Evolutionary conservation across 2,797 vertebrate species (phyloP), one percentile per base, ranked within the genome.

Genomic region (Sebastes dallii): DNA sequence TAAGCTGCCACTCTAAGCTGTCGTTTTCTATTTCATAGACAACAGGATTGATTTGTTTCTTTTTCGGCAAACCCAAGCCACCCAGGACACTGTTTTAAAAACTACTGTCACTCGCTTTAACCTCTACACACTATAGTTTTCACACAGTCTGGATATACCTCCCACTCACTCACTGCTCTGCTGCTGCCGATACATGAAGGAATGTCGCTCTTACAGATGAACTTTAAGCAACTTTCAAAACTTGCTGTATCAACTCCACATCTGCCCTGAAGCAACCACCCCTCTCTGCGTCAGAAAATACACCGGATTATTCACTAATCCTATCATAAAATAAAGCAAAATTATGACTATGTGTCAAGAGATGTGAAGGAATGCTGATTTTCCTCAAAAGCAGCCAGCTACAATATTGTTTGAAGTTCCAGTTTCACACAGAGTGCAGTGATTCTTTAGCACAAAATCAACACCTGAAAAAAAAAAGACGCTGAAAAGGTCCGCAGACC

Each of bases 341-440:
- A 42, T 66, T 76, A 8, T 32, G 22, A 64, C 25, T 58, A 66
- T 0, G 50, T 55, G 60, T 69, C 69, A 39, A 56, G 64, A 82
- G 66, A 80, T 75, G 76, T 76, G 9, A 83, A 59, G 32, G 71
- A 84, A 81, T 75, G 85, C 42, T 81, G 71, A 76, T 81, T 86
- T 84, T 82, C 39, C 11, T 70, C 61, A 71, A 80, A 82, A 68
- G 62, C 66, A 16, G 69, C 54, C 74, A 61, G 67, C 58, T 39
- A 34, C 52, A 50, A 66, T 50, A 24, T 70, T 29, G 56, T 69
- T 66, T 46, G 14, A 75, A 29, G 75, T 64, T 82, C 59, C 13
- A 30, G 66, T 83, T 89, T 89, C 67, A 82, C 72, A 72, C 73
- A 75, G 61, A 76, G 61, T 3, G 8, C n/a, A 18, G 66, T 77